Conservation (phyloP, 2,113 vertebrate species). For the human region GRCh38 chr2:14555001-14555500, state of each 20-base stretch:
- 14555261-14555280: background rate
- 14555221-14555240: background rate
- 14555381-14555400: background rate
- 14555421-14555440: background rate
- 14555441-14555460: background rate
- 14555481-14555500: background rate
- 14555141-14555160: background rate
- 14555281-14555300: background rate
- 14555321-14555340: background rate
- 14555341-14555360: background rate
- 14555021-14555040: background rate
- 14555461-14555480: background rate
- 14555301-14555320: background rate
- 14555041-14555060: background rate
- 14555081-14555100: background rate
- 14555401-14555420: background rate
- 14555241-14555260: background rate
- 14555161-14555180: background rate
- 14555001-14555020: background rate
- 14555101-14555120: background rate
- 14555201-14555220: rapidly evolving
- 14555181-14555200: background rate
- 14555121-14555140: background rate
- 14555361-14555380: background rate
- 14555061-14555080: background rate